A percentile compares a stretch with the other conserved stretches of the same genome.
Conservation (phyloP, 2,888 invertebrate genomes). For the Autographa gamma region DNA sequence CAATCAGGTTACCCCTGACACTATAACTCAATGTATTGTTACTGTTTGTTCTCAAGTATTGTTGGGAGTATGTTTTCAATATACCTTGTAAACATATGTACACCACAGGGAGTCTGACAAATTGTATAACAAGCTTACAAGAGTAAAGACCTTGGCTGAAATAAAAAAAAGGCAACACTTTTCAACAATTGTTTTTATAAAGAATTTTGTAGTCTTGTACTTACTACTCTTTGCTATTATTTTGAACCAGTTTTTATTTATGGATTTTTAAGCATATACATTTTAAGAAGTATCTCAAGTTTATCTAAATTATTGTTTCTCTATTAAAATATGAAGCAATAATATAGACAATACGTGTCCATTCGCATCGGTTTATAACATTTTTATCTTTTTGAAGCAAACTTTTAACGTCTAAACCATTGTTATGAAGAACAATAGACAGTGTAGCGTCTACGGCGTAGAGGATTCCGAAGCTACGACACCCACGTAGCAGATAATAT, state of each 20-base stretch:
- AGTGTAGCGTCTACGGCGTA: neutral
- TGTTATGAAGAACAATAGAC: neutral
- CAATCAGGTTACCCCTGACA: neutral
- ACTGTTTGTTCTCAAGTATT: slow-evolving; percentile 1
- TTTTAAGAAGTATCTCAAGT: no score
- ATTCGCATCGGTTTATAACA: no score
- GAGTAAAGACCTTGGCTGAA: neutral
- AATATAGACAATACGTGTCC: no score
- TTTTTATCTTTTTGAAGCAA: neutral
- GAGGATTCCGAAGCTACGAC: neutral
- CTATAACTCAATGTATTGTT: neutral
- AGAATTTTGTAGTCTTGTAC: neutral
- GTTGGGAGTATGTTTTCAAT: neutral
- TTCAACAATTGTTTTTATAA: neutral
- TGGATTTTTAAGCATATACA: no score
- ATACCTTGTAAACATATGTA: neutral
- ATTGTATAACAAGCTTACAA: neutral
- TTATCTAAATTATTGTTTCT: no score
- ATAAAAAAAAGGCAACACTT: neutral
- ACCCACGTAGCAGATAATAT: neutral
- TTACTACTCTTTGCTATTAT: neutral
- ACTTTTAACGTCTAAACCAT: neutral
- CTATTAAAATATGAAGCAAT: no score
- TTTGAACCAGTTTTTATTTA: no score
- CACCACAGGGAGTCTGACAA: neutral